Percentiles rank a stretch among this genome's conserved stretches.
Evolutionary conservation across 2,888 invertebrate species (phyloP).

Genomic region (Unio delphinus): DNA sequence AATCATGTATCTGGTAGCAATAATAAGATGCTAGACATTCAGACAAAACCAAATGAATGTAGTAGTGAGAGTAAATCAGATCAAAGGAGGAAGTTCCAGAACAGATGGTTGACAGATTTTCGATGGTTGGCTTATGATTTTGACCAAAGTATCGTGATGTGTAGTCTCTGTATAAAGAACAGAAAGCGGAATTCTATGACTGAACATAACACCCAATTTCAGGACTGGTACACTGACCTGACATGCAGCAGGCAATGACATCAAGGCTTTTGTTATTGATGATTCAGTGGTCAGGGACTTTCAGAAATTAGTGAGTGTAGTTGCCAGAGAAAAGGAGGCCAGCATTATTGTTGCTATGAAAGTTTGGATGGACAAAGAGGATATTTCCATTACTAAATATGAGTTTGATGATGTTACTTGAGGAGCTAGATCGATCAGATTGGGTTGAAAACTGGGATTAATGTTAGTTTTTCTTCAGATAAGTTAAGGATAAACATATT

Average conservation of each 20-base stretch:
- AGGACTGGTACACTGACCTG: slow-evolving; percentile 12
- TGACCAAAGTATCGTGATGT: slow-evolving; percentile 1
- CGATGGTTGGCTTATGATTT: too few relatives aligned
- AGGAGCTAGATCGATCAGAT: slow-evolving; percentile 9
- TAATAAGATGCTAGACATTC: too few relatives aligned
- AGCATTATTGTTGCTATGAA: slow-evolving; percentile 8
- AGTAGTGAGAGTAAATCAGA: too few relatives aligned
- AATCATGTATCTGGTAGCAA: too few relatives aligned
- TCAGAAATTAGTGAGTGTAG: slow-evolving; percentile 3
- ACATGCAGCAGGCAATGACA: slow-evolving; percentile 13
- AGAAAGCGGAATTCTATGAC: slow-evolving; percentile 8
- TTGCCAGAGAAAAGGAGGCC: slow-evolving; percentile 8
- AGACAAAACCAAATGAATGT: too few relatives aligned
- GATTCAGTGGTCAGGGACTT: neutral
- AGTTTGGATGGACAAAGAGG: slow-evolving; percentile 13
- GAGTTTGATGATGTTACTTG: slow-evolving; percentile 9
- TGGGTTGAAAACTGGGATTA: slow-evolving; percentile 4
- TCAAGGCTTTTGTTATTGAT: slow-evolving; percentile 7
- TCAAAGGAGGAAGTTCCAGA: too few relatives aligned
- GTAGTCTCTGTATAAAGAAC: slow-evolving; percentile 11
- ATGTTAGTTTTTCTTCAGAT: slow-evolving; percentile 9
- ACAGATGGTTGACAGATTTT: too few relatives aligned
- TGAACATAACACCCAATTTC: slow-evolving; percentile 9
- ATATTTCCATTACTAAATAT: slow-evolving; percentile 10
- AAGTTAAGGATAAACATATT: neutral